Percentiles rank a stretch among this genome's conserved stretches.
Conservation (phyloP, 2,113 vertebrate genomes). For the Sylvilagus bachmani region DNA sequence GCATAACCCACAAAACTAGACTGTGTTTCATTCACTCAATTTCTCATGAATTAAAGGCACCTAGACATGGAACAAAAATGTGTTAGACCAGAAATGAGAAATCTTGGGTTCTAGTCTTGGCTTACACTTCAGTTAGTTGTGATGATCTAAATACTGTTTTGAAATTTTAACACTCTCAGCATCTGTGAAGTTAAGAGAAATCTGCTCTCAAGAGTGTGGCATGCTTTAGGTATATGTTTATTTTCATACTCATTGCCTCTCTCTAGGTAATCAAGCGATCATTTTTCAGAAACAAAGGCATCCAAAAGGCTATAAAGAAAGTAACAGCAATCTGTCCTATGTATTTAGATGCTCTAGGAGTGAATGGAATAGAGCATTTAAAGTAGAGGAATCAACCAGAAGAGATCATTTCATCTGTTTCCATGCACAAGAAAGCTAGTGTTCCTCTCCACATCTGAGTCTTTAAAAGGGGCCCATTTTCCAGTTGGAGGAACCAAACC, state of each 20-base stretch:
- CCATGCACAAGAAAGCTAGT: not conserved
- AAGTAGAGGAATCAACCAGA: not conserved
- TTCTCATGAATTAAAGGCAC: slow-evolving; percentile 43
- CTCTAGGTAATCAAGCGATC: not conserved
- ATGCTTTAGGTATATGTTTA: not conserved
- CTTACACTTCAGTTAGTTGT: not conserved
- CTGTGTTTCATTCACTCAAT: not conserved
- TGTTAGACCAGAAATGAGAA: not conserved
- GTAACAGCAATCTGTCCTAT: not conserved
- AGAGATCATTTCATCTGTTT: slow-evolving; percentile 13
- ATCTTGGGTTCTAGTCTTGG: slow-evolving; percentile 4
- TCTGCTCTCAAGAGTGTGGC: not conserved
- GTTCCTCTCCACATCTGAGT: not conserved
- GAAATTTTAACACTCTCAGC: not conserved
- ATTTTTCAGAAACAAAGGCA: slow-evolving; percentile 9
- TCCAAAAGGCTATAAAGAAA: not conserved
- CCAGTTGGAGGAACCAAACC: not conserved
- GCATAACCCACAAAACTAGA: slow-evolving; percentile 51
- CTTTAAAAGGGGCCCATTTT: slow-evolving; percentile 7
- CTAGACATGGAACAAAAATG: not conserved
- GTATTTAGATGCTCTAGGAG: not conserved
- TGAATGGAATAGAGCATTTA: not conserved
- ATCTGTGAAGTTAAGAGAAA: slow-evolving; percentile 12
- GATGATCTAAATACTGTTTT: not conserved
- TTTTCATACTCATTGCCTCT: not conserved